phyloP scores from a whole-genome alignment of 2,888 invertebrate genomes.

The Drosophila testacea region DNA sequence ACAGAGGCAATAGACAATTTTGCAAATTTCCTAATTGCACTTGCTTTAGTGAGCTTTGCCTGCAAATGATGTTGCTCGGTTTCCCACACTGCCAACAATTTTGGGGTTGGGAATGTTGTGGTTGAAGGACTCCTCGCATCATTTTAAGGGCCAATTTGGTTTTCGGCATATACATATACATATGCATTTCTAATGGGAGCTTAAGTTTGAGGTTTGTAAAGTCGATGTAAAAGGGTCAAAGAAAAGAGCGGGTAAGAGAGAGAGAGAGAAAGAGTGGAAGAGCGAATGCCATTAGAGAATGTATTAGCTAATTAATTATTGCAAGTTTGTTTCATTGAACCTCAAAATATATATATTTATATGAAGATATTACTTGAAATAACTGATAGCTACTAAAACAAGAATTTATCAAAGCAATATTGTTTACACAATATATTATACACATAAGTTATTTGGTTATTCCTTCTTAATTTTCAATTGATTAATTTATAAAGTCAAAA shows the following conservation, averaged over 20 bases:
- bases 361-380: no score
- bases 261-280: background rate
- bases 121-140: slow-evolving; percentile 26
- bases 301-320: background rate
- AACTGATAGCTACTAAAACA: no score
- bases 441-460: background rate
- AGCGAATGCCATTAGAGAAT: no score
- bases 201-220: slow-evolving; percentile 2
- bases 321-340: background rate
- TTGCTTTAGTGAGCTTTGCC: slow-evolving; percentile 52
- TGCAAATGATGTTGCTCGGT: slow-evolving; percentile 57
- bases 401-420: no score
- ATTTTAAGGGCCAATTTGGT: slow-evolving; percentile 59
- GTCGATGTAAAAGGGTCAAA: background rate
- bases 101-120: slow-evolving; percentile 28
- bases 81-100: slow-evolving; percentile 53
- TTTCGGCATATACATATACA: slow-evolving; percentile 17
- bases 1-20: slow-evolving; percentile 56
- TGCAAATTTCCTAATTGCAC: slow-evolving; percentile 77
- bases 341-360: background rate
- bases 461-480: background rate
- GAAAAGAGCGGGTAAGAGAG: background rate
- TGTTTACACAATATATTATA: no score
- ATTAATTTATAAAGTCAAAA: background rate
- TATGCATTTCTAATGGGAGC: slow-evolving; percentile 35